phyloP scores from a whole-genome alignment of 2,797 vertebrate genomes.

The Prunella strophiata region DNA sequence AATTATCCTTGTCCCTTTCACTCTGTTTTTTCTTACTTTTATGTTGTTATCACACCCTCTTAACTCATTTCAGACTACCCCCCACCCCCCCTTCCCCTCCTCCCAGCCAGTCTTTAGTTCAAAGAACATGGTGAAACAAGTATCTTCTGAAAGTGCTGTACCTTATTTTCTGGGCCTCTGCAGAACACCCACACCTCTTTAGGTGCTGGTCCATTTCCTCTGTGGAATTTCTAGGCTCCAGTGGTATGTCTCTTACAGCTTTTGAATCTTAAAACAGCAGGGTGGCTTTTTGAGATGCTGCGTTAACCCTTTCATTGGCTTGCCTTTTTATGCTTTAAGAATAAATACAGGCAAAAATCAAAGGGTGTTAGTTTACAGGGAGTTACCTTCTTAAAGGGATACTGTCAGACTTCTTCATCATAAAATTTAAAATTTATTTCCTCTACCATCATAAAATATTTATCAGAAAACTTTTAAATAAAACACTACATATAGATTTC shows the following conservation, averaged over 20 bases:
- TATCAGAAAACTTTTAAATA: not conserved
- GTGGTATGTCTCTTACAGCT: conserved; percentile 75
- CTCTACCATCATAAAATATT: not conserved
- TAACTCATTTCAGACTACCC: conserved; percentile 68
- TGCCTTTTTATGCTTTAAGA: conserved; percentile 8
- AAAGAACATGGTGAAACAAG: conserved; percentile 75
- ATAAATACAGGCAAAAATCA: not conserved
- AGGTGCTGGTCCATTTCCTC: conserved; percentile 77
- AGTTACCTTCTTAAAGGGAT: conserved; percentile 11
- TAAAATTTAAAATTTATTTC: not conserved
- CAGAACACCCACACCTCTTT: conserved; percentile 73
- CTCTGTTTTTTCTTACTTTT: conserved; percentile 63
- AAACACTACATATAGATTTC: not conserved
- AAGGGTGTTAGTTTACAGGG: not conserved
- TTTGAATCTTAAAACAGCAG: conserved; percentile 67
- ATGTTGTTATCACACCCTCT: conserved; percentile 54
- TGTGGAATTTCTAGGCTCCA: conserved; percentile 76
- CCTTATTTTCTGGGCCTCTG: conserved; percentile 77
- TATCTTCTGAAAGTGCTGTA: conserved; percentile 76
- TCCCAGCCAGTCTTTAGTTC: conserved; percentile 70
- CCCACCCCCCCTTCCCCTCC: not conserved
- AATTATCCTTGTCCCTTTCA: conserved; percentile 57
- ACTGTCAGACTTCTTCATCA: conserved; percentile 3
- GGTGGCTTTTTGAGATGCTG: conserved; percentile 70
- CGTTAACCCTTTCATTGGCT: conserved; percentile 78